phyloP scores from a whole-genome alignment of 2,113 vertebrate genomes.

The Perognathus longimembris region DNA sequence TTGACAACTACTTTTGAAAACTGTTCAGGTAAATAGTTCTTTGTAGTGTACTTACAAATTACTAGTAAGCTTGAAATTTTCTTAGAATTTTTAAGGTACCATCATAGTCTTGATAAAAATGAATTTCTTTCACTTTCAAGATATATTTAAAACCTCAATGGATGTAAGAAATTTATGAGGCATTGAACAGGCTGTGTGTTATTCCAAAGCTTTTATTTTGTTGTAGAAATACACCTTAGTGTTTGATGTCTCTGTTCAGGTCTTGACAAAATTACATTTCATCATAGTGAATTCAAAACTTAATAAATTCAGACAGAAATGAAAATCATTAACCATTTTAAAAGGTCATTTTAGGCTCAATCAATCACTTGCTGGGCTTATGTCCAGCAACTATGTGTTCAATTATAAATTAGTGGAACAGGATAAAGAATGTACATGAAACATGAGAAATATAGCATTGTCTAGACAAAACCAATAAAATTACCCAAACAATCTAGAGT shows the following conservation, averaged over 20 bases:
- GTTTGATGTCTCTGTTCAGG: background rate
- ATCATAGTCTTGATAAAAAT: background rate
- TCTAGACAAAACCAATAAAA: background rate
- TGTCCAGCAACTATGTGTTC: background rate
- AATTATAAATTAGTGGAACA: constrained; percentile 48
- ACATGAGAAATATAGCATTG: background rate
- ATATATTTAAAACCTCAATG: background rate
- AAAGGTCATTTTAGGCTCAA: constrained; percentile 37
- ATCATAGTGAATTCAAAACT: constrained; percentile 50
- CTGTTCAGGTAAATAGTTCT: background rate
- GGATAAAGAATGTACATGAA: background rate
- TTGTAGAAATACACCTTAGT: background rate
- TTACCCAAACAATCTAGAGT: background rate
- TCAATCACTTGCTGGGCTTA: constrained; percentile 37
- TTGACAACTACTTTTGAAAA: background rate
- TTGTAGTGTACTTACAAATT: background rate
- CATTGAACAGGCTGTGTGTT: background rate
- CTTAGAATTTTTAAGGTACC: background rate
- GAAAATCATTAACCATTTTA: constrained; percentile 53
- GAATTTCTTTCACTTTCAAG: background rate
- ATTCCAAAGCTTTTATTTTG: constrained; percentile 39
- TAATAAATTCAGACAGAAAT: constrained; percentile 57
- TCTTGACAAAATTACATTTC: constrained; percentile 13
- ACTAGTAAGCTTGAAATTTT: background rate
- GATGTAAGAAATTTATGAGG: background rate